Base-by-base conservation (phyloP, 2,113 vertebrate species). In the Prunella himalayana region DNA sequence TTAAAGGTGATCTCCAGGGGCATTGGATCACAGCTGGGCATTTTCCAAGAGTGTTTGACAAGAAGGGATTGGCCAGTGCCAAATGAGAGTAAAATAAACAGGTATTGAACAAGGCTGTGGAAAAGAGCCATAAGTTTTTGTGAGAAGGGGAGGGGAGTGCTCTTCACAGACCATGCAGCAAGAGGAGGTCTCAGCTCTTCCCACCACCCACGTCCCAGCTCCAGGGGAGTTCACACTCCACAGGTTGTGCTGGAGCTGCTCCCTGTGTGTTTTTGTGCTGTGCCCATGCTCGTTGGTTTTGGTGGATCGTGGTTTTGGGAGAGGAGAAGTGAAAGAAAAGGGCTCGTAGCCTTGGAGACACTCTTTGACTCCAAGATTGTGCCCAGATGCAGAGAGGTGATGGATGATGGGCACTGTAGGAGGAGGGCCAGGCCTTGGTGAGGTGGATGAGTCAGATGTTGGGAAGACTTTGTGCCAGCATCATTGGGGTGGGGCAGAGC, bases 201-300 rank as follows among this genome's bases (percentile, higher is more conserved):
- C 80, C 25, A 16, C 49, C 23, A 56, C 25, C 47, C 63, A 61
- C 8, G 15, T 57, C 11, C 41, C 33, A 63, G 41, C 35, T 86
- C 47, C 33, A 20, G 4, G 53, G 41, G 35, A 86, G 23, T 39
- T 79, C 81, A 57, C 17, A 69, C 27, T 24, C 37, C 0, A 0
- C 35, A 53, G 35, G 19, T 25, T 80, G n/a, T 2, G 1, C 49
- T 90, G 45, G 45, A 82, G 50, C 44, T 45, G 5, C 53, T 85
- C 50, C 35, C 28, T 51, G 19, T 1, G 2, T 33, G 27, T 11
- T 35, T 61, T 9, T 37, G 12, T 57, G 22, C 15, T 27, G 14
- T 61, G 49, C 13, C 19, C 2, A 1, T 35, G 35, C 17, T 42
- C 0, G 0, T 42, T 59, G 23, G 6, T 60, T 57, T 64, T 54